A percentile compares a stretch with the other conserved stretches of the same genome.
phyloP scores from a whole-genome alignment of 2,888 invertebrate genomes.

The Chalcis sispes region DNA sequence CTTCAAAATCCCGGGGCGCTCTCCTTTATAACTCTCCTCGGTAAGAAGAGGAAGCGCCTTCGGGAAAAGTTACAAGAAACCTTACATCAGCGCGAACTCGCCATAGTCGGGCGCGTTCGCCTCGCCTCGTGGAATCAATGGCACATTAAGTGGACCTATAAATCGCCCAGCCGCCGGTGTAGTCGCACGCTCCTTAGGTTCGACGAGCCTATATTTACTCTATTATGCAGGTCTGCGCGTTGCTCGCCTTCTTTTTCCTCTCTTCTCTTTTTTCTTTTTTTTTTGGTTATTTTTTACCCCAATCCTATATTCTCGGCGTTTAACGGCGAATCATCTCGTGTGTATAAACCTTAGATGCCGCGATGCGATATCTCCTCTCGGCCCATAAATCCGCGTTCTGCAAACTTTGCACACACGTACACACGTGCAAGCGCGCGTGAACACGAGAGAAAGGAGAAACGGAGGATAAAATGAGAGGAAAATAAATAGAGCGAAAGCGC shows the following conservation, averaged over 20 bases:
- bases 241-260: constrained; percentile 68
- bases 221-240: constrained; percentile 69
- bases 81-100: neutral
- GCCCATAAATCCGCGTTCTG: constrained; percentile 69
- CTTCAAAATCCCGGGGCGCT: constrained; percentile 36
- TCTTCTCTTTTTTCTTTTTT: constrained; percentile 57
- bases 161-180: constrained; percentile 67
- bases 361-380: constrained; percentile 66
- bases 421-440: no score
- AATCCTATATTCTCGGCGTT: constrained; percentile 61
- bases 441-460: no score
- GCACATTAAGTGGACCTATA: constrained; percentile 72
- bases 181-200: constrained; percentile 1
- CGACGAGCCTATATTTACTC: constrained; percentile 75
- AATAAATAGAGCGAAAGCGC: no score
- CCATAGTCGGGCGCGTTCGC: neutral
- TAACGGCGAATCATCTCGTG: constrained; percentile 74
- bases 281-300: no score
- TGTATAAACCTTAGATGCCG: constrained; percentile 75
- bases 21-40: neutral
- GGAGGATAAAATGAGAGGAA: no score
- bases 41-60: constrained; percentile 33
- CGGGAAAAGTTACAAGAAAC: constrained; percentile 20
- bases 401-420: neutral
- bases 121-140: constrained; percentile 55